Conservation (phyloP, 2,888 invertebrate species). For the Rotaria socialis region DNA sequence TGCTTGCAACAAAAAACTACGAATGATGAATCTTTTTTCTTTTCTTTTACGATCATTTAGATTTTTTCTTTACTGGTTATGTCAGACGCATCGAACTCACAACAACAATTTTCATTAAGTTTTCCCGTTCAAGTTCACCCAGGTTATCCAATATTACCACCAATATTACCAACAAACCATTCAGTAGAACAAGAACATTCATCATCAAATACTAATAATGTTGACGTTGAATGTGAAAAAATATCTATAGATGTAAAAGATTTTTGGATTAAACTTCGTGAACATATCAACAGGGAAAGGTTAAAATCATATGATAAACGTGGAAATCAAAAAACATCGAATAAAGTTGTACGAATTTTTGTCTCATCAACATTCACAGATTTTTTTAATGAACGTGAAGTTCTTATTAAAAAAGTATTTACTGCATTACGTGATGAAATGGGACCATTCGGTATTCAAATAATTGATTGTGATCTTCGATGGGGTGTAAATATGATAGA, state of each 20-base stretch:
- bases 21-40: not conserved
- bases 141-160: conserved; percentile 9
- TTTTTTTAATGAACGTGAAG: conserved; percentile 47
- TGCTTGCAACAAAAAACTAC: not conserved
- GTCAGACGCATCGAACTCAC: not conserved
- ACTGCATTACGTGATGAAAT: conserved; percentile 56
- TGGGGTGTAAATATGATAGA: conserved; percentile 52
- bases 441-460: conserved; percentile 51
- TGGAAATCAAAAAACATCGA: conserved; percentile 1
- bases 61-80: not conserved
- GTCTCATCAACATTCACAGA: conserved; percentile 48
- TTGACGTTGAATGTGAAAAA: not conserved
- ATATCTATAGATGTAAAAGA: not conserved
- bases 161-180: not conserved
- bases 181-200: not conserved
- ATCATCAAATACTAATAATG: not conserved
- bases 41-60: conserved; percentile 5
- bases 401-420: conserved; percentile 50
- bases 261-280: conserved; percentile 34
- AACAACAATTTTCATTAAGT: not conserved
- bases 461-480: conserved; percentile 57
- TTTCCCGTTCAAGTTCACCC: conserved; percentile 1
- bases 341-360: conserved; percentile 44
- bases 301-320: not conserved
- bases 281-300: not conserved